Percentiles rank a stretch among this genome's conserved stretches.
These are phyloP conservation scores for Drosophila leontia DNA, from an alignment of 1,140 invertebrate species.

Conservation along the genomic window DNA sequence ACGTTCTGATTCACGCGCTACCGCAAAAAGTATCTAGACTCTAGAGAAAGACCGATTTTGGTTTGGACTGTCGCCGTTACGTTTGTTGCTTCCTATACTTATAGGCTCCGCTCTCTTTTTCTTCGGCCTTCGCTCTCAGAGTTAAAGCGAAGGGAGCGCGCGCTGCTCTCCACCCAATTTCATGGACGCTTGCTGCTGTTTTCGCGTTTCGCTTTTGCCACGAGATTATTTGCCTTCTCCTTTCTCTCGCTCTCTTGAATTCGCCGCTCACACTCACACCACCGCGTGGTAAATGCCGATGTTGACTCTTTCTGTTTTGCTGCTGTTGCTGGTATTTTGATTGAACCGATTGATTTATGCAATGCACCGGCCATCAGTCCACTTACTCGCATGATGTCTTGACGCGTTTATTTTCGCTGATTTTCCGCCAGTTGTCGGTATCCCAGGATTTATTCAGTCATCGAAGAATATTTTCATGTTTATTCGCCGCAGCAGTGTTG, in stretches of 20 bases:
- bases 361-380: background rate
- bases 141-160: background rate
- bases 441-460: background rate
- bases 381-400: slow-evolving; percentile 23
- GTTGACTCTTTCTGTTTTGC: background rate
- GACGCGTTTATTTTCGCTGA: background rate
- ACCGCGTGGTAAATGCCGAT: slow-evolving; percentile 8
- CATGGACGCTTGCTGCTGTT: slow-evolving; percentile 4
- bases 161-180: slow-evolving; percentile 1
- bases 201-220: slow-evolving; percentile 61
- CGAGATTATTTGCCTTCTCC: slow-evolving; percentile 69
- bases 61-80: slow-evolving; percentile 39
- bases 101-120: slow-evolving; percentile 4
- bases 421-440: background rate
- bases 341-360: slow-evolving; percentile 1
- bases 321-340: slow-evolving; percentile 1
- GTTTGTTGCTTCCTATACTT: slow-evolving; percentile 54
- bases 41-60: slow-evolving; percentile 3
- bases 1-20: slow-evolving; percentile 47
- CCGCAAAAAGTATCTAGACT: slow-evolving; percentile 6
- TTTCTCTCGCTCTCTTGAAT: slow-evolving; percentile 31
- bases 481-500: background rate
- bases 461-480: slow-evolving; percentile 16
- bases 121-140: slow-evolving; percentile 1
- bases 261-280: slow-evolving; percentile 17